phyloP scores from a whole-genome alignment of 2,888 invertebrate species.

The Alsophila aescularia region DNA sequence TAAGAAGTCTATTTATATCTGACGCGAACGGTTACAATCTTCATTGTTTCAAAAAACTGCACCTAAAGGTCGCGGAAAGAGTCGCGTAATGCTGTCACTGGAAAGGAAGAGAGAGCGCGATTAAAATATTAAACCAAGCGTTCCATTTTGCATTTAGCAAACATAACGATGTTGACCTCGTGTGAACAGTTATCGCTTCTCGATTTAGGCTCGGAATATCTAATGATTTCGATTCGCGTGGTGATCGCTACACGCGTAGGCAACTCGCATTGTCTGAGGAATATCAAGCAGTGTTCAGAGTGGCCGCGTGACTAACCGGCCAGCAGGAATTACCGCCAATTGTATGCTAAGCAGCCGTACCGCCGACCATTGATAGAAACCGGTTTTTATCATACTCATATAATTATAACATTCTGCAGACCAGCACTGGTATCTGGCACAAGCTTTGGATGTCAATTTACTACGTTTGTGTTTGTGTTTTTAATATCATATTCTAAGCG shows the following conservation, averaged over 20 bases:
- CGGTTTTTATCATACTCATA: constrained; percentile 29
- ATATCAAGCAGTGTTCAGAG: constrained; percentile 70
- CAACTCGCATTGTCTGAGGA: constrained; percentile 57
- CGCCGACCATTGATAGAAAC: constrained; percentile 42
- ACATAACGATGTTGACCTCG: constrained; percentile 70
- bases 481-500: constrained; percentile 6
- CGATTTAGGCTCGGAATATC: constrained; percentile 54
- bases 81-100: constrained; percentile 21
- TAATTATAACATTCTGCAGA: constrained; percentile 14
- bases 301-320: constrained; percentile 76
- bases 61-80: constrained; percentile 8
- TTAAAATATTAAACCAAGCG: constrained; percentile 36
- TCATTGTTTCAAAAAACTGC: constrained; percentile 28
- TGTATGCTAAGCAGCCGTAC: constrained; percentile 72
- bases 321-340: constrained; percentile 74
- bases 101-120: constrained; percentile 29
- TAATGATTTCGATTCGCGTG: constrained; percentile 53
- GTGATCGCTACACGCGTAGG: constrained; percentile 70
- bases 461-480: constrained; percentile 1
- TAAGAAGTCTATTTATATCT: constrained; percentile 8
- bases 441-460: neutral
- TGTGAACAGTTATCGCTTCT: constrained; percentile 76
- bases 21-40: constrained; percentile 7
- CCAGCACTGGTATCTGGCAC: constrained; percentile 9
- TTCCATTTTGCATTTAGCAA: constrained; percentile 68